Base-by-base conservation (phyloP, 2,113 vertebrate genomes). In the Elgaria multicarinata region DNA sequence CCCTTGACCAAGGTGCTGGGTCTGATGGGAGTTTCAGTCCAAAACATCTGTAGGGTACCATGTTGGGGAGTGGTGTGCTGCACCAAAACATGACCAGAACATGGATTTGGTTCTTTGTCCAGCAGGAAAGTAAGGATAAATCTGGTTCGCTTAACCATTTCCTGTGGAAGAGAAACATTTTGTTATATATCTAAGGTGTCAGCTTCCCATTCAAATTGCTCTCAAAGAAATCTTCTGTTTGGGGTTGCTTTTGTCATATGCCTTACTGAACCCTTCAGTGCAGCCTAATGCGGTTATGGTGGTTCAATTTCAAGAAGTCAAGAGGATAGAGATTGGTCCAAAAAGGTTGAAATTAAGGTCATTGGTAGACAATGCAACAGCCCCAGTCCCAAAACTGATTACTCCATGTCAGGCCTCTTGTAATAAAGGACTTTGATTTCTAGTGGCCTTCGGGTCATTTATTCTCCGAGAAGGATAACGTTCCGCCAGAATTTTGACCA, bases 261-360 rank as follows among this genome's bases (percentile, higher is more conserved):
- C 46, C n/a, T 53, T 8, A 10, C 8, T 36, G 42, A 79, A 24
- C 16, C 44, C 79, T 83, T 89, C 79, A 46, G 55, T 1, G 16
- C 12, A 1, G 72, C 24, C 87, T 77, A 76, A 84, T 89, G 84
- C 66, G 66, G 62, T 66, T 67, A 76, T 33, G 72, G 67, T 4
- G 24, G 39, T 84, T 75, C 75, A 83, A 85, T 76, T 58, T 82
- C 50, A 36, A 72, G 39, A 36, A n/a, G 58, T 91, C 8, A 69
- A 89, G 72, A 50, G 71, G 78, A 53, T 53, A 87, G 39, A 83
- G 6, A 53, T 1, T 31, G 89, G 87, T 62, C 42, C 55, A 55
- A 42, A 55, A 90, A 94, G 79, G 81, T 82, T 80, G 81, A 26
- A 13, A 80, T 62, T 91, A 90, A 85, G 86, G 93, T 89, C 64